Percentiles rank a stretch among this genome's conserved stretches.
Conservation (phyloP, 2,797 vertebrate genomes). For the Neosilurus mollespiculum region DNA sequence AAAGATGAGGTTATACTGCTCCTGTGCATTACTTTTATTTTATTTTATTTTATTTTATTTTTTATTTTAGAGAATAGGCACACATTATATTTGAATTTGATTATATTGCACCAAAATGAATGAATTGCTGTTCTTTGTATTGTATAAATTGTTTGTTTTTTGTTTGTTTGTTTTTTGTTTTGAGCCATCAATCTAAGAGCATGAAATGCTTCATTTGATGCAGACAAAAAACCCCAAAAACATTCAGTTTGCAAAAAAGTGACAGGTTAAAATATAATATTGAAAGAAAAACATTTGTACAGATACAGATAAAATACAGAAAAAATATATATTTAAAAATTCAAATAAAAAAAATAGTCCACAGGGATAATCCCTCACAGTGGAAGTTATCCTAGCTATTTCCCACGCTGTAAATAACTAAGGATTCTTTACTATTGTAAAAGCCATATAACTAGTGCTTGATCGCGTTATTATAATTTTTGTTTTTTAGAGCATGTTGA, state of each 20-base stretch:
- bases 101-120: background rate
- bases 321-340: no score
- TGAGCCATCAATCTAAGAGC: conserved; percentile 3
- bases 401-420: background rate
- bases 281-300: background rate
- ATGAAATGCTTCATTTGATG: background rate
- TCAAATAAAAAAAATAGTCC: no score
- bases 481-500: background rate
- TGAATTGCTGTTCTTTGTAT: background rate
- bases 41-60: background rate
- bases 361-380: background rate
- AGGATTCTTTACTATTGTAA: background rate
- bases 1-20: background rate
- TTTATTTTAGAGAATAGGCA: background rate
- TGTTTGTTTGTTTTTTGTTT: background rate
- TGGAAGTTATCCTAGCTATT: background rate
- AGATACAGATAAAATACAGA: background rate
- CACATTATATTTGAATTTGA: background rate
- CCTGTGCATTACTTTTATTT: conserved; percentile 11
- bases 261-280: background rate
- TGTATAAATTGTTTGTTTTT: conserved; percentile 5
- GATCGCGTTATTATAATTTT: background rate
- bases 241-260: background rate
- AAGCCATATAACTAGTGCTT: conserved; percentile 1
- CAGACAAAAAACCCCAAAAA: no score